Conservation (phyloP, 2,888 invertebrate genomes). For the Ophioninae sp. region DNA sequence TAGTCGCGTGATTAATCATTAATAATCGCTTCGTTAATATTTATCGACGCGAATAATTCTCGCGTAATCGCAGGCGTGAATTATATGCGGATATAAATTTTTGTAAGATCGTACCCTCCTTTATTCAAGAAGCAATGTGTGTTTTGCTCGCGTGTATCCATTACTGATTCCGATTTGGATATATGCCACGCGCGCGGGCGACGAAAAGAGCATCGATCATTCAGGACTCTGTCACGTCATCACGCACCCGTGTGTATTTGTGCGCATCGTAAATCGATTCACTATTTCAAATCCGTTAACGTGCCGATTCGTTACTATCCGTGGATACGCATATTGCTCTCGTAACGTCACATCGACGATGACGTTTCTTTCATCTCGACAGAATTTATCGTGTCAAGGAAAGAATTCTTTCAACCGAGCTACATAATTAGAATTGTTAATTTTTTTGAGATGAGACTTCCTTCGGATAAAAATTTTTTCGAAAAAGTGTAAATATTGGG, state of each 20-base stretch:
- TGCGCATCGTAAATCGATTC: conserved; percentile 59
- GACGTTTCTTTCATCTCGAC: conserved; percentile 45
- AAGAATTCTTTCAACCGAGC: background rate
- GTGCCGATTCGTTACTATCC: conserved; percentile 70
- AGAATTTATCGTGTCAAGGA: background rate
- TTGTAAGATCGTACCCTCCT: conserved; percentile 16
- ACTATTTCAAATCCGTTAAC: conserved; percentile 61
- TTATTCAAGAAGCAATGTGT: conserved; percentile 46
- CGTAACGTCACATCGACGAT: conserved; percentile 59
- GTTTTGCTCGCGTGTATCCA: conserved; percentile 39
- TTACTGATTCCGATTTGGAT: conserved; percentile 57
- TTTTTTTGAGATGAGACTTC: background rate
- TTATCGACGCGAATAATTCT: conserved; percentile 25
- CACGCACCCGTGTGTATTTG: conserved; percentile 58
- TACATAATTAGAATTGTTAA: background rate
- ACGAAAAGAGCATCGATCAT: conserved; percentile 73
- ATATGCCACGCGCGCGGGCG: conserved; percentile 54
- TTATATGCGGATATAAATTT: conserved; percentile 45
- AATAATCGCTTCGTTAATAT: background rate
- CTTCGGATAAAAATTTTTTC: background rate
- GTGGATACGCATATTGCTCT: background rate
- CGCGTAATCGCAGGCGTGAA: conserved; percentile 34
- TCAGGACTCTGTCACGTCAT: conserved; percentile 74
- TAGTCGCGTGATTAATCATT: conserved; percentile 42
- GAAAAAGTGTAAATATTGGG: background rate